Evolutionary conservation across 2,888 invertebrate species (phyloP).

Genomic region (Latrodectus elegans): DNA sequence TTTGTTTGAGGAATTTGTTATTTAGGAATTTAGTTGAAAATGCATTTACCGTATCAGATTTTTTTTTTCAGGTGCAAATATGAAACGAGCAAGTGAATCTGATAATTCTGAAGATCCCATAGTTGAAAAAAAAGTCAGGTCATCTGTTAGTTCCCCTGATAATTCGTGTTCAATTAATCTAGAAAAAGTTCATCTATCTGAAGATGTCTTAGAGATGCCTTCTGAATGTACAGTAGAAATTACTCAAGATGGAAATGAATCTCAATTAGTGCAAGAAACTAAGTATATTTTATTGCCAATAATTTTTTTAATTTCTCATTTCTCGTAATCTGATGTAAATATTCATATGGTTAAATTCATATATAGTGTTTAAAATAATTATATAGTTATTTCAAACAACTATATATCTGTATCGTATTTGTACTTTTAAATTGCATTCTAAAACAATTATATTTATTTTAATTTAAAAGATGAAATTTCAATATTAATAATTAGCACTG

Average conservation of each 20-base stretch:
- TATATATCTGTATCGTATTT: background rate
- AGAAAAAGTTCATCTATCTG: constrained; percentile 16
- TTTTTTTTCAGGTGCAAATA: background rate
- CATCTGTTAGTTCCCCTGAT: background rate
- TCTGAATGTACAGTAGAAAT: constrained; percentile 49
- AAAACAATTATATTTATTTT: background rate
- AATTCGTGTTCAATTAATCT: constrained; percentile 4
- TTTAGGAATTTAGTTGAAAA: too few species aligned
- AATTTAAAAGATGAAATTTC: background rate
- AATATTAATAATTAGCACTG: background rate
- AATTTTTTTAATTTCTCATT: background rate
- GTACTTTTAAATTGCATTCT: background rate
- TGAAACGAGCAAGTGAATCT: constrained; percentile 43
- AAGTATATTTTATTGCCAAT: constrained; percentile 16
- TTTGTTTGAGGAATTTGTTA: too few species aligned
- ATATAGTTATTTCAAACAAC: background rate
- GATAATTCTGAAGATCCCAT: constrained; percentile 8
- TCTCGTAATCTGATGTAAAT: background rate
- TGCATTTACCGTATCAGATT: too few species aligned
- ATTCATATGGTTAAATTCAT: too few species aligned
- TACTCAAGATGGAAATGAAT: constrained; percentile 18
- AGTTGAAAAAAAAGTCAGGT: constrained; percentile 14
- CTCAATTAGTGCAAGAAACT: constrained; percentile 30
- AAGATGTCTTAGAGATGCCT: constrained; percentile 22
- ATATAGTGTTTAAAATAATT: too few species aligned